Base-by-base conservation (phyloP, 2,113 vertebrate genomes). In the Ptilonorhynchus violaceus region DNA sequence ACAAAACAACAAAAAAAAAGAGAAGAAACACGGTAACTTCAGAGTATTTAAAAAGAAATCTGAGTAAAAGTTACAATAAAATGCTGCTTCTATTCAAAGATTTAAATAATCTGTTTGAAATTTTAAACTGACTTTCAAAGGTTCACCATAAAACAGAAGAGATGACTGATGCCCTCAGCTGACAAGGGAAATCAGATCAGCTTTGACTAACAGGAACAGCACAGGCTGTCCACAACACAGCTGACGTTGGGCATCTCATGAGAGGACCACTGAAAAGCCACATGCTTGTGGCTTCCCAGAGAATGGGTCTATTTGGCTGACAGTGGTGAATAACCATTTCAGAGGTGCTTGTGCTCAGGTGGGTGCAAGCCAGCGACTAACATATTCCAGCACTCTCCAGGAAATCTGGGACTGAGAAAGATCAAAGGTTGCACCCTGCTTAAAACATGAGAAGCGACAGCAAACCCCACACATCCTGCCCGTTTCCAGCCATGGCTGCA, bases 141-240 rank as follows among this genome's bases (percentile, higher is more conserved):
- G 47, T 37, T 89, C 46, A 8, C 74, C 30, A 63, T 59, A 55
- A 87, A 94, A 86, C 22, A 33, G 37, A 62, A 70, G 47, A 94
- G 33, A 87, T 91, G 87, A 96, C 20, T 50, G 80, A 85, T 81
- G 49, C 22, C 64, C 39, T 91, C 76, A 87, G 66, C 37, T 70
- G 81, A 92, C 95, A 91, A 87, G n/a, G 49, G n/a, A 87, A 81
- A 84, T 84, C 55, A 49, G 15, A 91, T 66, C 93, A 86, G 9
- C 59, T 92, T 85, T 93, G 27, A 56, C 41, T 41, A 15, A 64
- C 9, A 64, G 59, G 64, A 92, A 8, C 49, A 55, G 74, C 7
- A 64, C 49, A 74, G 64, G 55, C 63, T 92, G 53, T 41, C 39
- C 15, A 7, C 39, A 64, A 30, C 9, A 15, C 68, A 28, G 16